These are phyloP conservation scores for Esox masquinongy DNA, from an alignment of 2,797 vertebrate genomes.

Conservation along the genomic window DNA sequence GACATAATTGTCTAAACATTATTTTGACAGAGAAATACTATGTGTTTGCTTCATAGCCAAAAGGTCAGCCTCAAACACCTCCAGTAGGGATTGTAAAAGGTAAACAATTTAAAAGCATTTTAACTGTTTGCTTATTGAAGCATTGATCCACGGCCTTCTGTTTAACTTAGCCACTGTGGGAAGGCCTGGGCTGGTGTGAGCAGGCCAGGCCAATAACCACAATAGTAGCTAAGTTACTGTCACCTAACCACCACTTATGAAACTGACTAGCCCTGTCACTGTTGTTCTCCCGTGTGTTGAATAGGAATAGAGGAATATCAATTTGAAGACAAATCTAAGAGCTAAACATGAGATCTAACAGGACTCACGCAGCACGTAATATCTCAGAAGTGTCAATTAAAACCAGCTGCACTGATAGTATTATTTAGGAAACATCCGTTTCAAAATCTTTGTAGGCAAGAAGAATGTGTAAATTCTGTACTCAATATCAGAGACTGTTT, in stretches of 20 bases:
- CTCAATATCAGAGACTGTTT: slow-evolving; percentile 35
- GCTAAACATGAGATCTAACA: slow-evolving; percentile 30
- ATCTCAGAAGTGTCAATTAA: neutral
- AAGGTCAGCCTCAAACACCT: neutral
- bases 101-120: too few relatives aligned
- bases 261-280: neutral
- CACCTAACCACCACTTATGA: neutral
- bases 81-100: neutral
- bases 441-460: neutral
- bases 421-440: neutral
- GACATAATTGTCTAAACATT: neutral
- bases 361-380: slow-evolving; percentile 23
- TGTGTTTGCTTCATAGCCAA: neutral
- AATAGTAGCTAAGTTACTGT: slow-evolving; percentile 26
- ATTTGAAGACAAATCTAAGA: neutral
- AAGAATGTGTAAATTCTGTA: neutral
- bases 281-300: neutral
- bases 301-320: neutral
- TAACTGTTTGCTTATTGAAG: neutral
- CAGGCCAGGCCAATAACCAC: slow-evolving; percentile 3
- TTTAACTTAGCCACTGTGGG: slow-evolving; percentile 11
- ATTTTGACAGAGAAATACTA: neutral
- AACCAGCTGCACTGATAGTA: neutral
- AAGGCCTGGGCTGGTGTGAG: slow-evolving; percentile 3
- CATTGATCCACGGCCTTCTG: neutral